A percentile compares a stretch with the other conserved stretches of the same genome.
Evolutionary conservation across 2,113 vertebrate genomes (phyloP).

Genomic region (Xerus inauris): DNA sequence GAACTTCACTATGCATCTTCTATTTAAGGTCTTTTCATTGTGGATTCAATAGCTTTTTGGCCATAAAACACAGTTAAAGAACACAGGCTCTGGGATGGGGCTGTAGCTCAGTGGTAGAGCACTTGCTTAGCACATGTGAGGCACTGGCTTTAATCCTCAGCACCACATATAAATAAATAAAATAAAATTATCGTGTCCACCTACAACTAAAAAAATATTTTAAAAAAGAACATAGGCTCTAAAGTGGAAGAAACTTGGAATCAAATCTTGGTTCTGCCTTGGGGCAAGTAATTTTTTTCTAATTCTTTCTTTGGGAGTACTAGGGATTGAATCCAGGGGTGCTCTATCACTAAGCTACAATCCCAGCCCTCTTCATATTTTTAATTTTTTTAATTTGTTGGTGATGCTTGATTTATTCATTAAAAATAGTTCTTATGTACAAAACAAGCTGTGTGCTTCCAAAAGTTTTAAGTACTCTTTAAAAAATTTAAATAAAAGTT

Average conservation of each 20-base stretch:
- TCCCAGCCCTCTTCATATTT: no score
- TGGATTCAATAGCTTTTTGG: constrained; percentile 34
- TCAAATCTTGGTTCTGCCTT: constrained; percentile 30
- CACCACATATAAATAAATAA: no score
- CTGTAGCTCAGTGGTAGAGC: no score
- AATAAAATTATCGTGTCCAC: no score
- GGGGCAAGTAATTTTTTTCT: not conserved
- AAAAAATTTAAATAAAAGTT: constrained; percentile 73
- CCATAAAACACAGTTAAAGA: constrained; percentile 53
- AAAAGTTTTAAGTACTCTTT: constrained; percentile 74
- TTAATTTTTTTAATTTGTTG: not conserved
- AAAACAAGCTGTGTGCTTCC: constrained; percentile 78
- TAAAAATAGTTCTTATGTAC: constrained; percentile 82
- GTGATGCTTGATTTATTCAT: constrained; percentile 81
- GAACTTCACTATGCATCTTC: constrained; percentile 14
- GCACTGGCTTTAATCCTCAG: no score
- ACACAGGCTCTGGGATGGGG: constrained; percentile 8
- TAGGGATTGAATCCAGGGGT: not conserved
- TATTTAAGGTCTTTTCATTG: not conserved
- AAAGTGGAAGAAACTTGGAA: constrained; percentile 31
- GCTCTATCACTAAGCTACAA: not conserved
- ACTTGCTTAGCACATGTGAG: no score
- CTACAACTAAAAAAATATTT: no score
- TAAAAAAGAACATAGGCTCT: no score
- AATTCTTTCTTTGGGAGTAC: not conserved